Evolutionary conservation across 2,888 invertebrate species (phyloP).

Genomic region (Pandemis cinnamomeana): DNA sequence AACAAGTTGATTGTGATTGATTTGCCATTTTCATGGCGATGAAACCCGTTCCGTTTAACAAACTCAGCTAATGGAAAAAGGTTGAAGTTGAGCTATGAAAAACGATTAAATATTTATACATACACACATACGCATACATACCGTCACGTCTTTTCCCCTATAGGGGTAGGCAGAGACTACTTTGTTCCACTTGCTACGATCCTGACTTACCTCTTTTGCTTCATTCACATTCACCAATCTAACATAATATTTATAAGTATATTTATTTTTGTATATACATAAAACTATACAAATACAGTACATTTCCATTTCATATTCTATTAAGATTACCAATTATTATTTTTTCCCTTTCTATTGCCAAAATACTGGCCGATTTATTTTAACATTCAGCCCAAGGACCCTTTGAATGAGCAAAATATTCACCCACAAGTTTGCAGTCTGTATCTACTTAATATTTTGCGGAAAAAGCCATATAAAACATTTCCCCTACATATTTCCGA

Average conservation of each 20-base stretch:
- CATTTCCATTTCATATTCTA: no score
- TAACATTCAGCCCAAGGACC: no score
- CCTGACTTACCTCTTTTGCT: no score
- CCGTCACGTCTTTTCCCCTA: no score
- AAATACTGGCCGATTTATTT: no score
- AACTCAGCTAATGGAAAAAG: slow-evolving; percentile 56
- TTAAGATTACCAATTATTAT: no score
- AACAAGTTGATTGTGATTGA: slow-evolving; percentile 72
- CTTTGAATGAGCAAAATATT: not conserved
- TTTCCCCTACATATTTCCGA: not conserved
- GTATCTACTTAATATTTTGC: not conserved
- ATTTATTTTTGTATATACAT: not conserved
- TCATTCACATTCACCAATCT: no score
- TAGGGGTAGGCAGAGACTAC: no score
- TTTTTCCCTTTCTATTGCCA: not conserved
- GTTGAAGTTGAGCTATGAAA: slow-evolving; percentile 1
- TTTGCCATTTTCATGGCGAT: slow-evolving; percentile 63
- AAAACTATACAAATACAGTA: no score
- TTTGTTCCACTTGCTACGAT: no score
- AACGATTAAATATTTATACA: not conserved
- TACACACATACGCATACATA: no score
- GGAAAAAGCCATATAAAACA: not conserved
- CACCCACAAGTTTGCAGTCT: not conserved
- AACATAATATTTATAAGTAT: no score
- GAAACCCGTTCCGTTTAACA: slow-evolving; percentile 52